These are phyloP conservation scores for Xenopus laevis DNA, from an alignment of 2,113 vertebrate genomes.

Conservation along the genomic window DNA sequence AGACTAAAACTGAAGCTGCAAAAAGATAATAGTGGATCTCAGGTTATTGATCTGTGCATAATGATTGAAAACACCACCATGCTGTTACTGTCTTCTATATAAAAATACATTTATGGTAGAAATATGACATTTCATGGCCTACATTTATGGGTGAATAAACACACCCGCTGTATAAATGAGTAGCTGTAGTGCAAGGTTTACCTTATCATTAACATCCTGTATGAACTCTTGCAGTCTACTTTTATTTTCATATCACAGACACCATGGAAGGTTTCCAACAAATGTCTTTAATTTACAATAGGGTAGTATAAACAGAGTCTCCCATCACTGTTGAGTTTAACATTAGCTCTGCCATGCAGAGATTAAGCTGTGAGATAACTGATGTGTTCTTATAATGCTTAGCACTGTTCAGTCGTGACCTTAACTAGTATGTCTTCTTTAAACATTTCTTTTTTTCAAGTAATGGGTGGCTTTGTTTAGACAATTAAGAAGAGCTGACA, in stretches of 20 bases:
- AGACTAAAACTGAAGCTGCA: not conserved
- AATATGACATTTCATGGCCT: not conserved
- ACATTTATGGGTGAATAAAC: not conserved
- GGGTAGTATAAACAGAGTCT: constrained; percentile 63
- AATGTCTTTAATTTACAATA: constrained; percentile 49
- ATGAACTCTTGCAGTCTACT: constrained; percentile 16
- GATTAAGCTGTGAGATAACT: constrained; percentile 73
- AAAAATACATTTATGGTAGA: not conserved
- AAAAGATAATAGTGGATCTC: not conserved
- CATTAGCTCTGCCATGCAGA: constrained; percentile 66
- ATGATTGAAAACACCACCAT: not conserved
- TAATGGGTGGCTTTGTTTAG: constrained; percentile 77
- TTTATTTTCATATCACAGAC: constrained; percentile 41
- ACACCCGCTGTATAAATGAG: not conserved
- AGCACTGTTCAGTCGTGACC: constrained; percentile 69
- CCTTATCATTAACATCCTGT: constrained; percentile 21
- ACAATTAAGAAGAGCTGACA: constrained; percentile 73
- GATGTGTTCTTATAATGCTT: constrained; percentile 71
- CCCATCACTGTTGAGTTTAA: constrained; percentile 68
- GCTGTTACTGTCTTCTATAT: too few species aligned
- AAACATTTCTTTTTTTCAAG: constrained; percentile 64
- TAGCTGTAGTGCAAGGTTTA: constrained; percentile 13
- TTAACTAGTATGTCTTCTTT: constrained; percentile 74
- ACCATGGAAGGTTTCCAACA: constrained; percentile 49
- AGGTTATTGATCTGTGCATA: not conserved